Evolutionary conservation across 53 echinoderm and acorn worm species (phyloP).

Genomic region (Antedon mediterranea): DNA sequence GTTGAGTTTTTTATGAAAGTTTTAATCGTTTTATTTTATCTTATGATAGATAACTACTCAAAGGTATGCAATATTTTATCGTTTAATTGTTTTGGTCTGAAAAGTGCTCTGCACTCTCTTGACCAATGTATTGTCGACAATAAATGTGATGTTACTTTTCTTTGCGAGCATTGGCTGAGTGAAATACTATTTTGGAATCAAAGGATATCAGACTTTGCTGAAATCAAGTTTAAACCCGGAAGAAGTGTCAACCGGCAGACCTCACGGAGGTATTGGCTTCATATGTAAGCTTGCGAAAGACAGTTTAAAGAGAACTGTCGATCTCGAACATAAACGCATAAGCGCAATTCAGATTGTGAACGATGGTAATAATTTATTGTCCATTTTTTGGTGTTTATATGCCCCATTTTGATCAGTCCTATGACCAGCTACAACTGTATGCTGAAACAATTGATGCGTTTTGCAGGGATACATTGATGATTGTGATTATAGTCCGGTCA

Average conservation of each 20-base stretch:
- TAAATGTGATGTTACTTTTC: constrained; percentile 10
- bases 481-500: constrained; percentile 7
- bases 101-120: constrained; percentile 3
- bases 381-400: constrained; percentile 12
- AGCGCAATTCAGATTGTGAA: constrained; percentile 2
- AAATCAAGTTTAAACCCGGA: constrained; percentile 6
- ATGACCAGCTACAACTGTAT: constrained; percentile 11
- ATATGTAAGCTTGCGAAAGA: constrained; percentile 1
- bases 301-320: neutral
- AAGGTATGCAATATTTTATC: constrained; percentile 3
- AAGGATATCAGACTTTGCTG: constrained; percentile 11
- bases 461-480: constrained; percentile 9
- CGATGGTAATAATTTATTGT: constrained; percentile 12
- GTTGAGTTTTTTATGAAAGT: neutral
- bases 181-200: constrained; percentile 5
- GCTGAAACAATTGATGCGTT: constrained; percentile 6
- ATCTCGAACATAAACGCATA: constrained; percentile 5
- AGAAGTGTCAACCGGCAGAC: constrained; percentile 4
- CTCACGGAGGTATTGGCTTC: constrained; percentile 13
- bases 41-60: neutral
- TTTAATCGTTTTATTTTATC: neutral
- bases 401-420: neutral
- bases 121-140: constrained; percentile 10
- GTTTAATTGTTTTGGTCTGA: constrained; percentile 12
- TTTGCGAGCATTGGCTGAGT: constrained; percentile 8